Percentiles rank a stretch among this genome's conserved stretches.
These are phyloP conservation scores for Natator depressus DNA, from an alignment of 2,113 vertebrate species.

Conservation along the genomic window DNA sequence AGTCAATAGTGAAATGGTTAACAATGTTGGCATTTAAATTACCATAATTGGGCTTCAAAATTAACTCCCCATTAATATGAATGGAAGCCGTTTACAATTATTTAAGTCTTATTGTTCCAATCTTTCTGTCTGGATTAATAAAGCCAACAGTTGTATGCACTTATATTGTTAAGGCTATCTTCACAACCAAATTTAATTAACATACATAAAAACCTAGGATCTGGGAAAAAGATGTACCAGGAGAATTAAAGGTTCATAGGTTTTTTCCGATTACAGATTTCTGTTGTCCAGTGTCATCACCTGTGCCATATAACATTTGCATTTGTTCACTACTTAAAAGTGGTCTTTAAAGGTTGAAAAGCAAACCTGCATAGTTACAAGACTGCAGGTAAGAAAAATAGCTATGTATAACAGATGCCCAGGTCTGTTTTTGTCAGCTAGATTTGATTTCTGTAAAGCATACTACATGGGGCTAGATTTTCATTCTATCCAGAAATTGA, in stretches of 20 bases:
- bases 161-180: background rate
- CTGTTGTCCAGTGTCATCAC: background rate
- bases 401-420: background rate
- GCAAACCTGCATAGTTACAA: background rate
- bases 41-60: conserved; percentile 39
- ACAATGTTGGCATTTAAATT: conserved; percentile 39
- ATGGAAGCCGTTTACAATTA: conserved; percentile 13
- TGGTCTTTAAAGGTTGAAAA: background rate
- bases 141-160: background rate
- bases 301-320: background rate
- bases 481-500: conserved; percentile 26
- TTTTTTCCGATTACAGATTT: background rate
- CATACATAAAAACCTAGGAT: background rate
- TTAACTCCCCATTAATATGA: conserved; percentile 28
- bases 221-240: background rate
- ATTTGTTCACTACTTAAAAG: background rate
- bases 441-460: background rate
- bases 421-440: background rate
- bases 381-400: background rate
- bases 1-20: conserved; percentile 55
- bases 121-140: background rate
- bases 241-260: background rate
- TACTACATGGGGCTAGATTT: background rate
- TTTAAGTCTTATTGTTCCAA: conserved; percentile 35
- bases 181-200: background rate